Base-by-base conservation (phyloP, 1,140 invertebrate genomes). In the Theocolax elegans region DNA sequence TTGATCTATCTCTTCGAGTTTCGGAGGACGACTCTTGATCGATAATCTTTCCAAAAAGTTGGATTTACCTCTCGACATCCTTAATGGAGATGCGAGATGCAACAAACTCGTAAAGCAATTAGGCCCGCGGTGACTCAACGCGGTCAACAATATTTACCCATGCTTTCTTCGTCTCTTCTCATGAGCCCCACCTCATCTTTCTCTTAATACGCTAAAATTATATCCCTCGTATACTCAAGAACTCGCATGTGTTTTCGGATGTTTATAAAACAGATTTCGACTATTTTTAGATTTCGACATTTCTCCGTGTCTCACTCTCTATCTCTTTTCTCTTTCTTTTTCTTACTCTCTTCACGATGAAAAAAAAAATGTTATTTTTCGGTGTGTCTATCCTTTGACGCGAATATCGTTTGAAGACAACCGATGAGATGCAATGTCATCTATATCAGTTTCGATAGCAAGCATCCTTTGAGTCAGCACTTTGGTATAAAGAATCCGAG, bases 261-360 rank as follows among this genome's bases (percentile, higher is more conserved):
- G 77, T 79, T 82, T 80, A 84, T 82, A 77, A 81, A 80, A 81
- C 76, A 80, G 54, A 77, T 66, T 74, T 66, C 71, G 72, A 12
- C 15, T 59, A 59, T 59, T 59, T 59, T 48, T 46, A 62, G 59
- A 19, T 19, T n/a, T 19, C 44, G 6, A 46, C 27, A 13, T 25
- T 13, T 48, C 29, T 46, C 40, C 25, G 21, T 19, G n/a, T 17
- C 23, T 62, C 42, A 3, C 25, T 46, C 42, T 60, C 29, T 35
- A 25, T 35, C 51, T 15, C 51, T 51, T n/a, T 10, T 35, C 31
- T 6, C 31, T 35, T 35, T 35, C 31, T 4, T 35, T 35, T 35
- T 35, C 4, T 10, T 35, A 10, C 10, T 6, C 4, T 35, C 4
- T n/a, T 35, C 10, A 35, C 31, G 31, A n/a, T 35, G 31, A 35